Evolutionary conservation across 2,888 invertebrate genomes (phyloP).

Genomic region (Oscheius sp.): DNA sequence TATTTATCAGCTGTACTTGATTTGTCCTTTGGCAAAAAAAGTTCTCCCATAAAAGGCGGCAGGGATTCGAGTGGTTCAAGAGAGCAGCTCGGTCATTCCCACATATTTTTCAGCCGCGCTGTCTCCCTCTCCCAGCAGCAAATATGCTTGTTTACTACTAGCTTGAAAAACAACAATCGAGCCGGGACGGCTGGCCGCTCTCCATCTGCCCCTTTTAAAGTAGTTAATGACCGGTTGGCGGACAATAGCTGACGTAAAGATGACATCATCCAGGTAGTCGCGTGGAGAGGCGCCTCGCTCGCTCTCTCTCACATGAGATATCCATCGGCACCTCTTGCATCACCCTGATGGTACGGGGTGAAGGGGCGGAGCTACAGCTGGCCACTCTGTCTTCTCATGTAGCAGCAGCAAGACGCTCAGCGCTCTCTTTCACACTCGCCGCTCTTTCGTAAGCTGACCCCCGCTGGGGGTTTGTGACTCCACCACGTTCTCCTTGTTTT

Average conservation of each 20-base stretch:
- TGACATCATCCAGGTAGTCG: constrained; percentile 27
- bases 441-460: constrained; percentile 17
- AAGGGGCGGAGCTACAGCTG: constrained; percentile 27
- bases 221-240: too few relatives aligned
- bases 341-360: constrained; percentile 34
- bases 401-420: not conserved
- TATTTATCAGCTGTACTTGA: constrained; percentile 6
- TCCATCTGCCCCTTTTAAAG: too few relatives aligned
- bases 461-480: not conserved
- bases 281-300: not conserved
- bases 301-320: constrained; percentile 7
- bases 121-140: not conserved
- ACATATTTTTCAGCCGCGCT: not conserved
- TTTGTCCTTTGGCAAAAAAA: constrained; percentile 6
- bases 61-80: not conserved
- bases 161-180: too few relatives aligned
- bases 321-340: constrained; percentile 30
- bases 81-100: not conserved
- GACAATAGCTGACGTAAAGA: constrained; percentile 12
- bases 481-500: too few relatives aligned
- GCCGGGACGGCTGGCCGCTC: not conserved
- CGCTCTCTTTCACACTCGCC: constrained; percentile 4
- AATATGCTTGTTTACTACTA: not conserved
- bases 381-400: constrained; percentile 28
- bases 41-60: not conserved